Evolutionary conservation across 2,113 vertebrate genomes (phyloP).

Genomic region (Chitala chitala): DNA sequence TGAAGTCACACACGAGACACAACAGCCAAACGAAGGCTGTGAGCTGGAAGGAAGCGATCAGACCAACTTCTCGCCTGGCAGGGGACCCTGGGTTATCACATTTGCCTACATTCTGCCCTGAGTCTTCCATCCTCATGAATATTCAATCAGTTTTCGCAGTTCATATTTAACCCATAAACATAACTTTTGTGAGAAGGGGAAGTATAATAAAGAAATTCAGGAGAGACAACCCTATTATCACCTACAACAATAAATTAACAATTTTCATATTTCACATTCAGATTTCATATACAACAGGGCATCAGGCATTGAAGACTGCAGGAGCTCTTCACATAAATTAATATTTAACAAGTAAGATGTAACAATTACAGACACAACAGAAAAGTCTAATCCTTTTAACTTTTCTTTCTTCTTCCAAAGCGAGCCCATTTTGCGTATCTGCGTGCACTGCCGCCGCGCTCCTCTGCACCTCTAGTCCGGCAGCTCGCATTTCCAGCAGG

Average conservation of each 20-base stretch:
- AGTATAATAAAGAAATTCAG: slow-evolving; percentile 58
- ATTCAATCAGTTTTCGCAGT: slow-evolving; percentile 73
- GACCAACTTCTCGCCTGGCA: slow-evolving; percentile 68
- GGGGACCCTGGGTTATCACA: slow-evolving; percentile 53
- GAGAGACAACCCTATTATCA: slow-evolving; percentile 59
- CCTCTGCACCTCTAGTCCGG: slow-evolving; percentile 12
- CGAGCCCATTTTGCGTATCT: slow-evolving; percentile 50
- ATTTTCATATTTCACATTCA: slow-evolving; percentile 54
- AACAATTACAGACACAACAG: slow-evolving; percentile 48
- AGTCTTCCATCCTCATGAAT: slow-evolving; percentile 73
- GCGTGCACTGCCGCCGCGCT: not conserved
- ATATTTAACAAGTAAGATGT: slow-evolving; percentile 63
- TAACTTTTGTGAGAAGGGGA: slow-evolving; percentile 55
- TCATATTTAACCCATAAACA: slow-evolving; percentile 67
- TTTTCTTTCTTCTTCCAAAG: slow-evolving; percentile 32
- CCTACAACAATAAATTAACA: slow-evolving; percentile 58
- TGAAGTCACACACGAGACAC: slow-evolving; percentile 35
- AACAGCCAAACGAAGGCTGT: slow-evolving; percentile 51
- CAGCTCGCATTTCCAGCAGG: not conserved
- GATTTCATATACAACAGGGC: slow-evolving; percentile 49
- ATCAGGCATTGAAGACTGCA: slow-evolving; percentile 52
- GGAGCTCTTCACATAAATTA: slow-evolving; percentile 48
- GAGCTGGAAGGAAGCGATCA: slow-evolving; percentile 57
- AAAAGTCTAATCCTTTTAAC: slow-evolving; percentile 35
- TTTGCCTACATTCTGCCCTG: slow-evolving; percentile 72